phyloP scores from a whole-genome alignment of 2,113 vertebrate species.

The Microcebus lehilahytsara region DNA sequence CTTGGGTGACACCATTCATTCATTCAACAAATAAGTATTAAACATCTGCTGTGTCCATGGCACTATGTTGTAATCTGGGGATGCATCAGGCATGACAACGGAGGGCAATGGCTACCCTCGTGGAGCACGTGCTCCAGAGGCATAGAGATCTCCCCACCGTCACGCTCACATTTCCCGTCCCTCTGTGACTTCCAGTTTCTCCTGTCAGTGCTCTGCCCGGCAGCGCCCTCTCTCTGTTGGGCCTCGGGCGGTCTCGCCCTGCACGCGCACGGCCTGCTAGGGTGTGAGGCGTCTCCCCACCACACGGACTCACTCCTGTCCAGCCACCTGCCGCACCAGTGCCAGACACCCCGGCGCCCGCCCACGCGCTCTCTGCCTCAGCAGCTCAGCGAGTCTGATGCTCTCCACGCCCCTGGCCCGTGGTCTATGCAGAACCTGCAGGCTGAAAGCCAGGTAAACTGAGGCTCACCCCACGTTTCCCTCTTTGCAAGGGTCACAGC shows the following conservation, averaged over 20 bases:
- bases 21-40: background rate
- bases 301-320: background rate
- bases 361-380: background rate
- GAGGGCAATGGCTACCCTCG: background rate
- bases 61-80: background rate
- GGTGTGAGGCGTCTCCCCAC: background rate
- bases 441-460: background rate
- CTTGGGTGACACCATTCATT: background rate
- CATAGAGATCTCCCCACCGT: background rate
- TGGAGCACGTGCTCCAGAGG: background rate
- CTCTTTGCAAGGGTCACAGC: background rate
- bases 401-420: accelerated
- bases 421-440: background rate
- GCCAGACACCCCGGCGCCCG: background rate
- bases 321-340: background rate
- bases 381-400: background rate
- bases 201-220: background rate
- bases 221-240: accelerated
- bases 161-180: background rate
- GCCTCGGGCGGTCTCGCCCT: background rate
- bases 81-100: background rate
- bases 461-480: background rate
- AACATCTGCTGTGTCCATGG: too few relatives aligned
- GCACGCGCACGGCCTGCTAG: too few relatives aligned
- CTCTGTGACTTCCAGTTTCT: background rate